These are phyloP conservation scores for Anthophora plumipes DNA, from an alignment of 2,888 invertebrate species.

Conservation along the genomic window DNA sequence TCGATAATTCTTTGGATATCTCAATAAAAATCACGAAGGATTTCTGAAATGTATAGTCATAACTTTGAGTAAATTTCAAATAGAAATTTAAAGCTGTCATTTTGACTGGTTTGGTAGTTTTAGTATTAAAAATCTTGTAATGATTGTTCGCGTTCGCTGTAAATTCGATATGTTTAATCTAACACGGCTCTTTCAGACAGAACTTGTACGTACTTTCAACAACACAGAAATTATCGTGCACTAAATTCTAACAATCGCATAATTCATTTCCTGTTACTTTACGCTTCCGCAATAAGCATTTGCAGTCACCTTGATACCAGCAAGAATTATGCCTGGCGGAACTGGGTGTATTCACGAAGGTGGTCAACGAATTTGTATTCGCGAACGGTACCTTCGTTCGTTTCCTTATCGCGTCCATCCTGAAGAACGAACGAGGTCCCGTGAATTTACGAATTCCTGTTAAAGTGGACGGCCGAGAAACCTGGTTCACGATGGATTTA, in stretches of 20 bases:
- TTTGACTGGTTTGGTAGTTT: too few species aligned
- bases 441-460: slow-evolving; percentile 4
- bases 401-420: slow-evolving; percentile 50
- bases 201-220: too few species aligned
- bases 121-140: too few species aligned
- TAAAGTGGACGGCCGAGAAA: slow-evolving; percentile 16
- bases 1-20: too few species aligned
- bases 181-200: too few species aligned
- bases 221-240: not conserved
- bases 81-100: too few species aligned
- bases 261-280: not conserved
- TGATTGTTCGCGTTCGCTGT: too few species aligned
- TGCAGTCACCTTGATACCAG: slow-evolving; percentile 42
- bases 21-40: too few species aligned
- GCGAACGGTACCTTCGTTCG: not conserved
- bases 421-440: slow-evolving; percentile 29
- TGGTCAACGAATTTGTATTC: slow-evolving; percentile 54
- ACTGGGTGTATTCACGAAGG: slow-evolving; percentile 25
- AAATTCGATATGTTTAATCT: too few species aligned
- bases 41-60: too few species aligned
- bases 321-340: slow-evolving; percentile 23
- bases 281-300: slow-evolving; percentile 38
- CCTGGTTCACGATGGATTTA: slow-evolving; percentile 5
- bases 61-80: too few species aligned
- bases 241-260: not conserved